These are phyloP conservation scores for Latrodectus hesperus DNA, from an alignment of 2,888 invertebrate species.

Conservation along the genomic window DNA sequence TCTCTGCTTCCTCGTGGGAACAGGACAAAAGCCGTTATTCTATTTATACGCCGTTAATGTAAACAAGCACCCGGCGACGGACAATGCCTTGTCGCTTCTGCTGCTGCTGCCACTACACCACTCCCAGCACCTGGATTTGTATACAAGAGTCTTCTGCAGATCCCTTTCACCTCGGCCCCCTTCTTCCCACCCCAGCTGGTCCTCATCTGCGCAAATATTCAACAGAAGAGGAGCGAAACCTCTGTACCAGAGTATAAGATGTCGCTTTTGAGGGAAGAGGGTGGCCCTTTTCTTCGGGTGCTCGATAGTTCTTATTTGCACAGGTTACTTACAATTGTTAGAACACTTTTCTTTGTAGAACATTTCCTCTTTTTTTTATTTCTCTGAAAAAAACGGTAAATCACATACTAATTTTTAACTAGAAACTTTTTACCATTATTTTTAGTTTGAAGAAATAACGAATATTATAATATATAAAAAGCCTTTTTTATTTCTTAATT, in stretches of 20 bases:
- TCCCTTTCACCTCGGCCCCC: conserved; percentile 19
- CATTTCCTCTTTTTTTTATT: too few species aligned
- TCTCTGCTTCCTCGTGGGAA: not conserved
- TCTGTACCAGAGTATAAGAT: too few species aligned
- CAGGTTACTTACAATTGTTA: not conserved
- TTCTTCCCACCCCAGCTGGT: conserved; percentile 42
- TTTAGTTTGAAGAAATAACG: too few species aligned
- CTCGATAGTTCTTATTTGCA: not conserved
- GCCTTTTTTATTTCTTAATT: too few species aligned
- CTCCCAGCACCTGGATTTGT: conserved; percentile 54
- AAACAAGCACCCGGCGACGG: conserved; percentile 51
- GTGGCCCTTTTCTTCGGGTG: too few species aligned
- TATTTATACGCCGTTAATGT: conserved; percentile 64
- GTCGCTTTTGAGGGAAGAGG: too few species aligned
- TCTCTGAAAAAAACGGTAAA: too few species aligned
- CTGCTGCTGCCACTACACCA: not conserved
- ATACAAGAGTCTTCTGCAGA: conserved; percentile 23
- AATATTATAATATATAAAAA: too few species aligned
- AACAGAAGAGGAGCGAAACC: conserved; percentile 20
- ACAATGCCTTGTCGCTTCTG: conserved; percentile 57
- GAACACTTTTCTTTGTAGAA: not conserved
- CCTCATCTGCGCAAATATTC: conserved; percentile 66
- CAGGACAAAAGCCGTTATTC: conserved; percentile 58
- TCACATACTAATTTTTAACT: too few species aligned
- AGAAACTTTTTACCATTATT: too few species aligned